Evolutionary conservation across 2,888 invertebrate species (phyloP), one percentile per base, ranked within the genome.

Genomic region (Torymus texanus): DNA sequence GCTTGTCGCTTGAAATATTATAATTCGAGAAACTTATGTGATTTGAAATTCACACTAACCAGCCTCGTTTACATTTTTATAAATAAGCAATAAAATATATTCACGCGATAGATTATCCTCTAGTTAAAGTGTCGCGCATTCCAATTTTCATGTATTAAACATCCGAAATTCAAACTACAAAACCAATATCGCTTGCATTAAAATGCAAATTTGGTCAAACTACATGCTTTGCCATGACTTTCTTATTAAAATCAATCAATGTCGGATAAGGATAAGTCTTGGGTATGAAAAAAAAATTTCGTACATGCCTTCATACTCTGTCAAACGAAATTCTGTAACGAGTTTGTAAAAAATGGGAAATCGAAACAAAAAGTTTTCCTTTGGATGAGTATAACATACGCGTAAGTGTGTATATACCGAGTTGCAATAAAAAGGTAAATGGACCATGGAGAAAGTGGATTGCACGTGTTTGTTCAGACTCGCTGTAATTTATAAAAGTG

Each of bases 341-440:
- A 13, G n/a, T 55, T 74, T 24, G 12, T 13, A 55, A 10, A 56
- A 73, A 74, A 58, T 41, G 8, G 41, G 2, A 13, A 24, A 62
- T 74, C 51, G 12, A 13, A 55, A 10, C 29, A 63, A 73, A 74
- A 58, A 55, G 29, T 51, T 67, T 66, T 18, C 41, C 13, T 41
- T 13, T n/a, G 29, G 18, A 63, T 16, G 61, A 59, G 77, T 80
- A 63, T 65, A 21, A 21, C 21, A 56, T 41, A 41, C 41, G 41
- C 5, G 8, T 41, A 41, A 41, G 41, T 29, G 53, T 55, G 53
- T 21, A 41, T 68, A 50, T 75, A 68, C 55, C 51, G 50, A 68
- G 61, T 70, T 68, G 67, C 41, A 78, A 80, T 83, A 82, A 84
- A 83, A 80, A 53, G 83, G 81, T 77, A 76, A 83, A 83, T 63